Evolutionary conservation across 2,888 invertebrate species (phyloP), one percentile per base, ranked within the genome.

Genomic region (Cyaniris semiargus): DNA sequence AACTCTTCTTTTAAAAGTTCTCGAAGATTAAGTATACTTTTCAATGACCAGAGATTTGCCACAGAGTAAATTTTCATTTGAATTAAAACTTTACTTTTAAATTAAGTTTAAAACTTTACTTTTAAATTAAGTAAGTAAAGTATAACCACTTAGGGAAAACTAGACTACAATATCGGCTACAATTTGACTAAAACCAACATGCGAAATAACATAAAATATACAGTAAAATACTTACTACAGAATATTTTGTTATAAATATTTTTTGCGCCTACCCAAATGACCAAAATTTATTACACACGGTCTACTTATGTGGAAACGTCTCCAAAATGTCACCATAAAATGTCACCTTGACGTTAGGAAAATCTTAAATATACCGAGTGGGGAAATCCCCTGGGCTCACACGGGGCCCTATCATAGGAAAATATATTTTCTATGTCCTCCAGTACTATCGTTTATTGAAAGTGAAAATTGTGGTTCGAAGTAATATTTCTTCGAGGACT

Each of bases 251-350:
- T 21, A 23, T 13, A 60, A 18, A 60, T 60, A 60, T 31, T 31
- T 66, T 66, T 66, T 15, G 27, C 15, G 27, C 27, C 15, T 66
- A 66, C 66, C 66, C 66, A 66, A 66, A 66, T 66, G 27, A 31
- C 27, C 27, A 66, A 66, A 6, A 66, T 27, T 27, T 66, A 66
- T 66, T 31, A 27, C 66, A 27, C 66, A 31, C 15, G 66, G 27
- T 27, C 15, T 27, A 31, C 27, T 18, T 66, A 7, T 23, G 60
- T 66, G 27, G 23, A 66, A 31, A 15, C 66, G 23, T 31, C 27
- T 27, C 66, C 27, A 31, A 66, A 71, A 71, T 71, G 38, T 38
- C 38, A 71, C 34, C 71, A n/a, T n/a, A 31, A 66, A 71, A 71
- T 71, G 38, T 38, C 38, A 71, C 34, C 71, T 38, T 21, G n/a